phyloP scores from a whole-genome alignment of 2,797 vertebrate species.

The Mormyrus hasselquistii region DNA sequence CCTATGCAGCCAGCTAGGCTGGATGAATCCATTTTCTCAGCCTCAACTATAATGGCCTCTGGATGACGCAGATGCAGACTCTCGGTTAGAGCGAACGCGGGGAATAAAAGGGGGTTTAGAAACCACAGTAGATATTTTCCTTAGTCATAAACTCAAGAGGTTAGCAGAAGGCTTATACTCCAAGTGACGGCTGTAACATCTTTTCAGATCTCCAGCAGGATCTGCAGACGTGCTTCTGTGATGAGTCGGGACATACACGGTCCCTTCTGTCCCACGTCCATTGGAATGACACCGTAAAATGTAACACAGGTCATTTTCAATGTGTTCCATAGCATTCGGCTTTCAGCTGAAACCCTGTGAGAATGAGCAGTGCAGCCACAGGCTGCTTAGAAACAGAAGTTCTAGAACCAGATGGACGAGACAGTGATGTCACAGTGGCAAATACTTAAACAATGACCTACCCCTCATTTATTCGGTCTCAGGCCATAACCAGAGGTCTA shows the following conservation, averaged over 20 bases:
- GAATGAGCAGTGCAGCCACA: not conserved
- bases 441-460: not conserved
- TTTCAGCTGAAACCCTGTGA: not conserved
- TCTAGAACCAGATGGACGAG: not conserved
- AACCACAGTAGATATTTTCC: not conserved
- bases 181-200: not conserved
- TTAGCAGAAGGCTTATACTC: not conserved
- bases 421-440: not conserved
- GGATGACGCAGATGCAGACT: not conserved
- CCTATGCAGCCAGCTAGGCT: not conserved
- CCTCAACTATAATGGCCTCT: not conserved
- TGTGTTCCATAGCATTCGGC: not conserved
- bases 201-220: not conserved
- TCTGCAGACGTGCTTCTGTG: not conserved
- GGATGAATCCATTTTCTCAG: not conserved
- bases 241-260: not conserved
- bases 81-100: not conserved
- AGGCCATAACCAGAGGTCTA: not conserved
- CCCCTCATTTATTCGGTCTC: not conserved
- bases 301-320: not conserved
- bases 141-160: constrained; percentile 5
- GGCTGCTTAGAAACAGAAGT: not conserved
- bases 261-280: not conserved
- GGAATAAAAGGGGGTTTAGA: not conserved
- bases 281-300: not conserved